phyloP scores from a whole-genome alignment of 2,113 vertebrate genomes.

The Misgurnus mizolepis region DNA sequence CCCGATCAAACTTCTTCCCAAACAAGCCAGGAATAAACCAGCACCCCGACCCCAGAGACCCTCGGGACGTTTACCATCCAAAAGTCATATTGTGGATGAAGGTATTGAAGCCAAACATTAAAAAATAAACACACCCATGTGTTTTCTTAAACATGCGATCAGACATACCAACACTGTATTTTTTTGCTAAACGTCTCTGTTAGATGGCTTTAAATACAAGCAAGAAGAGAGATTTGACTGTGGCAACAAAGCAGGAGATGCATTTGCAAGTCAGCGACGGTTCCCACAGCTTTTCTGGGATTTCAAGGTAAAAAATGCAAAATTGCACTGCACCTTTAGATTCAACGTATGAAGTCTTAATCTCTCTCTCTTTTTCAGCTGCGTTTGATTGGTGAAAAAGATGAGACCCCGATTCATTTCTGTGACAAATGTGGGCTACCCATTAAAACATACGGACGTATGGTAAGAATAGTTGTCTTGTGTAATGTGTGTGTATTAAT shows the following conservation, averaged over 20 bases:
- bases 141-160: not conserved
- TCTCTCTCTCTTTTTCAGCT: conserved; percentile 74
- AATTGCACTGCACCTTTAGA: not conserved
- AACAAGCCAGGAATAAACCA: conserved; percentile 85
- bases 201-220: conserved; percentile 90
- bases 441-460: conserved; percentile 95
- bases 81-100: conserved; percentile 82
- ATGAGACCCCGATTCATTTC: conserved; percentile 94
- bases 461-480: conserved; percentile 77
- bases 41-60: conserved; percentile 77
- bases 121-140: not conserved
- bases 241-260: conserved; percentile 82
- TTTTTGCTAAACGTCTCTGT: not conserved
- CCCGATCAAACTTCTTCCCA: conserved; percentile 96
- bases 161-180: not conserved
- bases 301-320: conserved; percentile 81
- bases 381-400: conserved; percentile 92
- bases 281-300: conserved; percentile 95
- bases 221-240: conserved; percentile 91
- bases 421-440: conserved; percentile 98
- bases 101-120: conserved; percentile 70
- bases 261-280: conserved; percentile 87
- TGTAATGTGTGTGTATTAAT: not conserved
- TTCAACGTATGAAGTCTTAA: not conserved
- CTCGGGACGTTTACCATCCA: conserved; percentile 78